A percentile compares a stretch with the other conserved stretches of the same genome.
Conservation (phyloP, 2,797 vertebrate species). For the Poecilia velifera region DNA sequence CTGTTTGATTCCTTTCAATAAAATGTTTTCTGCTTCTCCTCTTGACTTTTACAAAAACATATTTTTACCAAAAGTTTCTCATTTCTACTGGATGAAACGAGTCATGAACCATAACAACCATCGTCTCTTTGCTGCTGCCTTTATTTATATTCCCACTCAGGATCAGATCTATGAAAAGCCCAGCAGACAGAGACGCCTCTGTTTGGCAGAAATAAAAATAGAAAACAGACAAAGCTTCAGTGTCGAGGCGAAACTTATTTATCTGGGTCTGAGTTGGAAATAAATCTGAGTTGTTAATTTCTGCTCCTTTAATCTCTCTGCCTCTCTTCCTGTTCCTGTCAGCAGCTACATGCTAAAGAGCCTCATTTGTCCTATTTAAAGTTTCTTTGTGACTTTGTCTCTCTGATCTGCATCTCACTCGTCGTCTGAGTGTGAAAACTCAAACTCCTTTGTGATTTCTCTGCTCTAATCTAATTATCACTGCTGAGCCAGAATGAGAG, state of each 20-base stretch:
- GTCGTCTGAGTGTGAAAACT: constrained; percentile 28
- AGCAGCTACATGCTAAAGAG: constrained; percentile 59
- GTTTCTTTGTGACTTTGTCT: constrained; percentile 39
- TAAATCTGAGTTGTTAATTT: neutral
- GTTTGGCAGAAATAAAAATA: neutral
- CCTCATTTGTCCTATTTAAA: constrained; percentile 68
- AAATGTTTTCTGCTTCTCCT: neutral
- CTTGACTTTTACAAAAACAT: neutral
- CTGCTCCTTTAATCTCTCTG: neutral
- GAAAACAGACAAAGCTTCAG: neutral
- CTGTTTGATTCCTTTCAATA: neutral
- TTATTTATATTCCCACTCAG: constrained; percentile 4
- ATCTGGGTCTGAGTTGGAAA: neutral
- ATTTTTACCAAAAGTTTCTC: neutral
- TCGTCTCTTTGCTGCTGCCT: neutral
- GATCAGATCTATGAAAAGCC: neutral
- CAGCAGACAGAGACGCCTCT: constrained; percentile 3
- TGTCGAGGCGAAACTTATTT: constrained; percentile 1
- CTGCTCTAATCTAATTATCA: neutral
- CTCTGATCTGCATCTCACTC: constrained; percentile 20
- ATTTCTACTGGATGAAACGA: neutral
- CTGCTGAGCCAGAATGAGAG: neutral
- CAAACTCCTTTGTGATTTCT: constrained; percentile 10
- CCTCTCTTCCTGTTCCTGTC: constrained; percentile 61
- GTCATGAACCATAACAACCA: neutral